Base-by-base conservation (phyloP, 2,888 invertebrate genomes). In the Stenodera caucasica region DNA sequence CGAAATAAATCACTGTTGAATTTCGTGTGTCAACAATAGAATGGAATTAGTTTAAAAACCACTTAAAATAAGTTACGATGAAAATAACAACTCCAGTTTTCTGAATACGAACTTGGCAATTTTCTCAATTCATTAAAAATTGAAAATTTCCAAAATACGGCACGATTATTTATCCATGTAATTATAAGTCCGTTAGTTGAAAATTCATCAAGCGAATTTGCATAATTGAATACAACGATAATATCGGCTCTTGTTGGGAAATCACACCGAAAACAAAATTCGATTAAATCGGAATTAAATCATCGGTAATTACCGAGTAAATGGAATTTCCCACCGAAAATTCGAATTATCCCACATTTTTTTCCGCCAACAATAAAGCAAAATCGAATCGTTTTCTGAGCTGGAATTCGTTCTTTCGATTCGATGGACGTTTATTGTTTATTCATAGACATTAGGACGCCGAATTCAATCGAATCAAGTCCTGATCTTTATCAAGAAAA, bases 361-460 rank as follows among this genome's bases (percentile, higher is more conserved):
- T 33, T 33, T n/a, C n/a, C 2, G 1, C n/a, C n/a, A 2, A 15
- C 37, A 37, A 37, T 15, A 12, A 33, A 33, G n/a, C 5, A 12
- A 35, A 35, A 14, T 6, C 14, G 5, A 35, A 15, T 14, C 14
- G 12, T 4, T 40, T 18, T 14, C 4, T 5, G 8, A 8, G 8
- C 15, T 8, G 8, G 37, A 21, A 45, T 45, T 21, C 11, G 21
- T 18, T 6, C 11, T 21, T 12, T 18, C 45, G 11, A 45, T 45
- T 21, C 45, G 21, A 45, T 45, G 21, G 21, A 11, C 45, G 45
- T 45, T 45, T 45, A 45, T 45, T 45, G 45, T 45, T 45, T 45
- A 45, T 45, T 45, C 45, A 45, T 21, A 45, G 45, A 45, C 45
- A 45, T 21, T 45, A 45, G 21, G 45, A 45, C 45, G 45, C 45